A percentile compares a stretch with the other conserved stretches of the same genome.
Evolutionary conservation across 2,888 invertebrate genomes (phyloP).

Genomic region (Nomada fabriciana): DNA sequence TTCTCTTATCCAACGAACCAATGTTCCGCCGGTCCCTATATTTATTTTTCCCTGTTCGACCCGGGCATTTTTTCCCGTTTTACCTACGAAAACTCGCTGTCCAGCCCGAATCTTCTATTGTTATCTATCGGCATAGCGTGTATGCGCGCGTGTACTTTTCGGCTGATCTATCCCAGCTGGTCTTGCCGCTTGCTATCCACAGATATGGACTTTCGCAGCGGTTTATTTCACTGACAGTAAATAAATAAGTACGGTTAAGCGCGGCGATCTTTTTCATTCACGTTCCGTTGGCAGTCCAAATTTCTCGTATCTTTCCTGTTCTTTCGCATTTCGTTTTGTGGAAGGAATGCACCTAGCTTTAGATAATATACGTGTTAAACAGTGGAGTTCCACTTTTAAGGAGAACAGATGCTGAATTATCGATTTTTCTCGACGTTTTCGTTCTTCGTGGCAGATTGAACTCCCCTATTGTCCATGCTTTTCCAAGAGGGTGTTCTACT

Average conservation of each 20-base stretch:
- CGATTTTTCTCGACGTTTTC: too few relatives aligned
- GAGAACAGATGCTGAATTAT: too few relatives aligned
- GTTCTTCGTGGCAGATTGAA: not conserved
- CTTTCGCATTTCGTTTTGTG: constrained; percentile 37
- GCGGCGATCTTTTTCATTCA: constrained; percentile 70
- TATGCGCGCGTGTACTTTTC: too few relatives aligned
- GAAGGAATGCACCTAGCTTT: too few relatives aligned
- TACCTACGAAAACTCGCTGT: not conserved
- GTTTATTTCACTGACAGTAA: constrained; percentile 55
- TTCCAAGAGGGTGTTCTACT: constrained; percentile 7
- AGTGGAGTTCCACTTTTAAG: too few relatives aligned
- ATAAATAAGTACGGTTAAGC: constrained; percentile 77
- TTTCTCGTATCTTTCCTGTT: constrained; percentile 52
- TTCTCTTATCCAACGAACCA: too few relatives aligned
- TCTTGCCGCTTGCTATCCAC: constrained; percentile 10
- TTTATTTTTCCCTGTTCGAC: not conserved
- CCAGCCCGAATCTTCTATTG: too few relatives aligned
- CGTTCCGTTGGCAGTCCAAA: constrained; percentile 34
- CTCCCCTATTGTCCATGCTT: constrained; percentile 3
- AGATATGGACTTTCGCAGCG: constrained; percentile 39
- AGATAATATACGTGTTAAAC: too few relatives aligned
- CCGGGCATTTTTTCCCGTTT: constrained; percentile 19
- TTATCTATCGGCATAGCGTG: too few relatives aligned
- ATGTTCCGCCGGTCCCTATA: too few relatives aligned
- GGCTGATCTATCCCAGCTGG: too few relatives aligned